Base-by-base conservation (phyloP, 2,888 invertebrate genomes). In the Busseola fusca region DNA sequence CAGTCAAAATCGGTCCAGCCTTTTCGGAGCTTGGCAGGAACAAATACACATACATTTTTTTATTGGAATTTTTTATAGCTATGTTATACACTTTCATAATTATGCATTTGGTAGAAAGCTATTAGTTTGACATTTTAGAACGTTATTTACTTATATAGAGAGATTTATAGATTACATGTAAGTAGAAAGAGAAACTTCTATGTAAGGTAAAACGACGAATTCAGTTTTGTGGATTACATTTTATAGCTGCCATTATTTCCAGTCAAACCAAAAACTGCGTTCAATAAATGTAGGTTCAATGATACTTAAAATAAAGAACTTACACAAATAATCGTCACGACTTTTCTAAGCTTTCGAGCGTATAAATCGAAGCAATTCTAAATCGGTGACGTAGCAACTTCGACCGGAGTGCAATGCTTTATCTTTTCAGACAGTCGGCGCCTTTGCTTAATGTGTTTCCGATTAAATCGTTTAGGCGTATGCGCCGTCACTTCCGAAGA, bases 401-500 rank as follows among this genome's bases (percentile, higher is more conserved):
- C 69, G 69, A 64, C 48, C 63, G 18, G 45, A 72, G 67, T 66
- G 75, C 83, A 76, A 77, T 71, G 74, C 79, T 80, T 80, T 87
- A 82, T 87, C 81, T 80, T 67, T 69, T 68, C 73, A 79, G 83
- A 81, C 86, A 80, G 84, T 80, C 82, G 87, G 84, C 82, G 86
- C 86, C 84, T 83, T 78, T 80, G 73, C 79, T 81, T 84, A 85
- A 88, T 86, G 82, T 78, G 64, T 85, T 86, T 80, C 82, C 82
- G 76, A 84, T 86, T 84, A 83, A 87, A 86, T 83, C 82, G 82
- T 72, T 78, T 81, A 83, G 81, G 78, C 77, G 79, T 80, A 83
- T 81, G 78, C 80, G 79, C 59, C 72, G 78, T 85, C 82, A 82
- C 65, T 77, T 72, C 68, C 64, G 57, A 76, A 79, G 60, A 69